Conservation (phyloP, 2,888 invertebrate species). For the Nephrotoma flavescens region DNA sequence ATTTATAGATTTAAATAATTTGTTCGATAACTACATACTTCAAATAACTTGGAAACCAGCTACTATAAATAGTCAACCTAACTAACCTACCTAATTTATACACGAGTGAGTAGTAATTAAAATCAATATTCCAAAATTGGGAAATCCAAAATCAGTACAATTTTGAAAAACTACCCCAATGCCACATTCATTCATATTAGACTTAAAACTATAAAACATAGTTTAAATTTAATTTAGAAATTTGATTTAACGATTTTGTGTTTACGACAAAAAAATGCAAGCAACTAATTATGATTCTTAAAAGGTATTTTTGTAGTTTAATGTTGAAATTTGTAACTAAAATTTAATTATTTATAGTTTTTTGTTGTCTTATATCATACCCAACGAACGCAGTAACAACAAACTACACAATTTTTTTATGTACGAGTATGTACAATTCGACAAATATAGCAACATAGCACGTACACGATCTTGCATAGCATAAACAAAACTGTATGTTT, state of each 20-base stretch:
- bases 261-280: background rate
- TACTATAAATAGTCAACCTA: background rate
- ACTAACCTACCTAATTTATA: background rate
- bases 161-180: background rate
- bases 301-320: background rate
- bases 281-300: background rate
- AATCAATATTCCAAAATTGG: background rate
- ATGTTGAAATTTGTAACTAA: background rate
- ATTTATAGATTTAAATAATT: no score
- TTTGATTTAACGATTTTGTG: background rate
- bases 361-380: background rate
- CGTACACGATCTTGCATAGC: background rate
- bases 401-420: background rate
- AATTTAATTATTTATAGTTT: background rate
- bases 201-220: background rate
- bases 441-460: background rate
- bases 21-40: no score
- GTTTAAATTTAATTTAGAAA: background rate
- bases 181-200: background rate
- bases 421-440: background rate
- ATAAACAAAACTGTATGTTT: background rate
- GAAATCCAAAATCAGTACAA: background rate
- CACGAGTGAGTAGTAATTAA: background rate
- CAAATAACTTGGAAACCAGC: background rate
- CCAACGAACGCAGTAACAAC: background rate